phyloP scores from a whole-genome alignment of 2,797 vertebrate genomes.

The Discoglossus pictus region DNA sequence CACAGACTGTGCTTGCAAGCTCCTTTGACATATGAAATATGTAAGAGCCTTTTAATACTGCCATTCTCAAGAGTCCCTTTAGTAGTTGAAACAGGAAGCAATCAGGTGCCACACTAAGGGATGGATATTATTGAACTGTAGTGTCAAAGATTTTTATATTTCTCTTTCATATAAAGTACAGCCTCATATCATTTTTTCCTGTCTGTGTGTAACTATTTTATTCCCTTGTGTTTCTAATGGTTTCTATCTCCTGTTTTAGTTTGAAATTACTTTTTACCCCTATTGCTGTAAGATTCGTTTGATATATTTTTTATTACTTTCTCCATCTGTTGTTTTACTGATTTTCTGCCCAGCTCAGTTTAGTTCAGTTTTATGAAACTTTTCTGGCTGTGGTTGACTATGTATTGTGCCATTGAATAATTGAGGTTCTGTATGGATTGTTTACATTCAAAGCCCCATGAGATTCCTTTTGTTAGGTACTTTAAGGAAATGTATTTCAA shows the following conservation, averaged over 20 bases:
- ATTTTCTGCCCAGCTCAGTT: no score
- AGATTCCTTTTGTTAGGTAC: no score
- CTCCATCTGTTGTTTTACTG: no score
- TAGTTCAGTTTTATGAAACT: no score
- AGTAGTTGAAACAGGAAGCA: constrained; percentile 35
- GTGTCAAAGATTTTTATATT: constrained; percentile 21
- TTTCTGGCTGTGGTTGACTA: no score
- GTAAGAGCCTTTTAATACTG: constrained; percentile 31
- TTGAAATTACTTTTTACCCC: neutral
- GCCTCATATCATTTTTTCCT: constrained; percentile 9
- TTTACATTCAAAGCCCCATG: no score
- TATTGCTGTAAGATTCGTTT: neutral
- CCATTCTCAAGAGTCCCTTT: constrained; percentile 36
- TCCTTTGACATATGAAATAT: constrained; percentile 42
- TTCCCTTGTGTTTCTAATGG: constrained; percentile 15
- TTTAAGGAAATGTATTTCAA: no score
- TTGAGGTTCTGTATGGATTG: no score
- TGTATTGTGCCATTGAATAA: no score
- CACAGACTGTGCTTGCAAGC: constrained; percentile 34
- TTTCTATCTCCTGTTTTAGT: constrained; percentile 2
- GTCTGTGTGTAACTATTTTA: neutral
- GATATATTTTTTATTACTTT: no score
- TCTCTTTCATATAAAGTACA: constrained; percentile 24
- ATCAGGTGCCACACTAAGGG: constrained; percentile 27
- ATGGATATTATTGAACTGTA: constrained; percentile 37